Evolutionary conservation across 1,140 invertebrate species (phyloP), one percentile per base, ranked within the genome.

Genomic region (Pseudomyrmex concolor): DNA sequence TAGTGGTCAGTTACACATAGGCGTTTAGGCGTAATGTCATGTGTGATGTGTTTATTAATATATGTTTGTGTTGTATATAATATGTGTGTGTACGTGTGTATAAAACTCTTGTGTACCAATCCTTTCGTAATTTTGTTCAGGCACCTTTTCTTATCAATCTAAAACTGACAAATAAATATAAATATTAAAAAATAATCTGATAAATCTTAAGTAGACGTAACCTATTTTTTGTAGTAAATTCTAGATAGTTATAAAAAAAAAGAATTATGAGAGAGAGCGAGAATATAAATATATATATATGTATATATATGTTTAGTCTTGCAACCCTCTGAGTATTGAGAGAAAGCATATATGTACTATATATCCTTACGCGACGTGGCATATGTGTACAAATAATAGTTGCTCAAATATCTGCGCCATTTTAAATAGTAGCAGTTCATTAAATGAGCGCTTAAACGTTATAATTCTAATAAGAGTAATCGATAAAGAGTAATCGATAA

Each of bases 261-360:
- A 68, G 13, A 81, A 17, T 54, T 63, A 68, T 22, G 34, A 72
- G 71, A 73, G 63, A 22, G 13, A 74, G 34, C 34, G 34, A 34
- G 34, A 34, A 34, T 34, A 34, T 34, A 34, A 34, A 34, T 34
- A 34, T 34, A 34, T 34, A 34, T 34, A 34, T 34, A 34, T 34
- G 34, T 34, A 34, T 34, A 83, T 84, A 85, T 68, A 86, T 68
- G 34, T 51, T 86, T 90, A 91, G 67, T 88, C 85, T 70, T 86
- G 90, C 89, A 90, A 91, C 89, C 88, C 85, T 85, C 85, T 91
- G 90, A 91, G 90, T 91, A 91, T 91, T 89, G 88, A 91, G 86
- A 70, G 86, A 84, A 91, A 91, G 90, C 90, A 86, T 88, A 87
- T 89, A 89, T 73, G 90, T 89, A 25, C 25, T 25, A 89, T 88